Evolutionary conservation across 2,888 invertebrate genomes (phyloP), one percentile per base, ranked within the genome.

Genomic region (Ephialtes manifestator): DNA sequence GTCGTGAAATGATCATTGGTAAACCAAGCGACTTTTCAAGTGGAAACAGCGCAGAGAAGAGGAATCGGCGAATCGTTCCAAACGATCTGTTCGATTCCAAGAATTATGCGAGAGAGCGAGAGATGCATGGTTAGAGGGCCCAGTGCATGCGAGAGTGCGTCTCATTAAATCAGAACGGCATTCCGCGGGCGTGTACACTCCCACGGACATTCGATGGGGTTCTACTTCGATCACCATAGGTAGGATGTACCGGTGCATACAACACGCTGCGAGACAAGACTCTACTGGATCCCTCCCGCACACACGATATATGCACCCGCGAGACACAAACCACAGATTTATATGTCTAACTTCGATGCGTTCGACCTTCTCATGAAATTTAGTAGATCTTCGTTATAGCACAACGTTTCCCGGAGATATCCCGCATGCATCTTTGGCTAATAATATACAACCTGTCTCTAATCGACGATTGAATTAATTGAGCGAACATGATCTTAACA

Each of bases 81-180:
- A 63, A 35, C 51, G 63, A 48, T 39, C 71, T 43, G 46, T 39
- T 15, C 63, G 48, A 83, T 75, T 80, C 65, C 55, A 43, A 65
- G 70, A 75, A 84, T 82, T 79, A 51, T 43, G 24, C 78, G 71
- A 75, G 58, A 81, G 70, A 81, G 58, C 51, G 67, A 75, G 70
- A 70, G 63, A 70, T 67, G 76, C 20, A 35, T 51, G 51, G 67
- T 68, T 31, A 74, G 48, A 18, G 67, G 77, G 35, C 60, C 15
- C 65, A 35, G 74, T 71, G 77, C 60, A 78, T 71, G 76, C 75
- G 81, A 81, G 84, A 85, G 81, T 86, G 81, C 81, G 86, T 88
- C 87, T 88, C 88, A 93, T 94, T 94, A 94, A 94, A 94, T 94
- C 94, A 94, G 94, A 94, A 93, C 94, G 92, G 94, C 94, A 94